Evolutionary conservation across 2,888 invertebrate species (phyloP).

Genomic region (Seladonia tumulorum): DNA sequence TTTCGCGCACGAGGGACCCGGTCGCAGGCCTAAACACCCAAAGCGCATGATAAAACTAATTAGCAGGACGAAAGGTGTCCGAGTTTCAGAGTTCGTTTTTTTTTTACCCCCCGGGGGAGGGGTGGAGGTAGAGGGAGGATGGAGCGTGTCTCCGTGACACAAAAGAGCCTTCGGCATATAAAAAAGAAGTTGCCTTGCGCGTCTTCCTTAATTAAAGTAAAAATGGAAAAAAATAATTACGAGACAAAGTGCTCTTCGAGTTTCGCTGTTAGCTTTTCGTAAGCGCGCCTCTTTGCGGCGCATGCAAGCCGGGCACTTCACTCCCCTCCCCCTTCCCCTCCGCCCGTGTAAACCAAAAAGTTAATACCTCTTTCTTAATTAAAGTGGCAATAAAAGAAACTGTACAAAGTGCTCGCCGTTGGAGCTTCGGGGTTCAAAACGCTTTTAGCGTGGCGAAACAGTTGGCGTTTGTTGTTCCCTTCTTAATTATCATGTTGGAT

Average conservation of each 20-base stretch:
- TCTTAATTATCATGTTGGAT: background rate
- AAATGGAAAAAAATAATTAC: conserved; percentile 4
- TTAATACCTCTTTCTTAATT: conserved; percentile 12
- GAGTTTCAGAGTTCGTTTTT: background rate
- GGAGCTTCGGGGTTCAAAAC: background rate
- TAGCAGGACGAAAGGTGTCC: background rate
- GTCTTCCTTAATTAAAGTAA: background rate
- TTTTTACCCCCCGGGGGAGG: background rate
- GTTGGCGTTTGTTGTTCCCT: background rate
- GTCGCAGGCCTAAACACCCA: background rate
- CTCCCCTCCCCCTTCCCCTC: background rate
- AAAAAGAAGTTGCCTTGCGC: background rate
- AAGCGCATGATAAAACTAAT: background rate
- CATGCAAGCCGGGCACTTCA: background rate
- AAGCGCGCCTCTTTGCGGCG: conserved; percentile 1
- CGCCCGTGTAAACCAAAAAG: background rate
- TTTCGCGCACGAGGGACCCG: background rate
- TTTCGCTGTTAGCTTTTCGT: background rate
- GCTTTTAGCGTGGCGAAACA: background rate
- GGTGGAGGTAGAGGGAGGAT: too few relatives aligned
- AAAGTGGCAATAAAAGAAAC: background rate
- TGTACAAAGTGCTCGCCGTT: background rate
- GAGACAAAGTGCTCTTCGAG: conserved; percentile 11
- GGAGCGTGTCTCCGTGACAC: background rate
- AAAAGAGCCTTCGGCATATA: background rate